Base-by-base conservation (phyloP, 2,113 vertebrate genomes). In the Odontophorus gujanensis region DNA sequence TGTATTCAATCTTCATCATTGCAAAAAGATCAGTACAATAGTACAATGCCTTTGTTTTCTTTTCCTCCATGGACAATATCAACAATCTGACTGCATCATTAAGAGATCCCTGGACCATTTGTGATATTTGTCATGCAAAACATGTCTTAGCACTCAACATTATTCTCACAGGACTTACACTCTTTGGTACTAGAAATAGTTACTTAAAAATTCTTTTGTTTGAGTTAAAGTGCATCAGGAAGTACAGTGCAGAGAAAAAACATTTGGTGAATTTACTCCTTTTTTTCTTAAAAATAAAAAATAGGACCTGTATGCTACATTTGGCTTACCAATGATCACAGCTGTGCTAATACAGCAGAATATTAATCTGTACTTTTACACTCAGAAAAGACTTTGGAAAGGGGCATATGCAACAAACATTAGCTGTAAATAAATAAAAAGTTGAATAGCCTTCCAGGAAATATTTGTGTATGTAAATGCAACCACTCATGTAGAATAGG, bases 351-450 rank as follows among this genome's bases (percentile, higher is more conserved):
- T 85, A 94, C 6, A 80, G 15, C 38, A 58, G 57, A 92, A 85
- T 95, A 93, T 87, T 91, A 82, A 80, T 92, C 75, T 53, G 43
- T 89, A 76, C 53, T 94, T 91, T 89, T 82, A 69, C n/a, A 73
- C 58, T 76, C 62, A 66, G 69, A 72, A 86, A 55, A 58, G 83
- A 66, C 89, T 95, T 92, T 95, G 81, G 81, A 86, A 84, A 94
- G 94, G 59, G 67, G 67, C 78, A 89, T 58, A 45, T 45, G 38
- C 58, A 93, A 90, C 84, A 96, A 91, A 95, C 88, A 90, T 84
- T 93, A 81, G 62, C 74, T 84, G 81, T 73, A 96, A 88, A 93
- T 86, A 94, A 96, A 87, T 59, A 87, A 91, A 66, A 91, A 87
- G 55, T 92, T 58, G 50, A 89, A 81, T 42, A 92, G 24, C 14